Evolutionary conservation across 2,797 vertebrate genomes (phyloP).

Genomic region (Mormyrus proboscirostris): DNA sequence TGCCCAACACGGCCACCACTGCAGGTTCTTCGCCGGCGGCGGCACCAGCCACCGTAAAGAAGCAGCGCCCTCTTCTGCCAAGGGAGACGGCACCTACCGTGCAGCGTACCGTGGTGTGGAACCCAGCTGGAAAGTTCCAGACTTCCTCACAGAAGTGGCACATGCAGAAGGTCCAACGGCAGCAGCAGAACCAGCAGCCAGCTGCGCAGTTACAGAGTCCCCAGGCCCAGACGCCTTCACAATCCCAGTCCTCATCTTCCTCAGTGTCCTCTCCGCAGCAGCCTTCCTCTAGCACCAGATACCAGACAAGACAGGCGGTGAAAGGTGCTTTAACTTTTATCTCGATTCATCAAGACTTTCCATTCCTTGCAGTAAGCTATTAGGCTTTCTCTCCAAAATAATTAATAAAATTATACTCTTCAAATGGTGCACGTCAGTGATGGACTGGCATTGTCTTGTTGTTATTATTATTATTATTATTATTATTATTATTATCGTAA

Average conservation of each 20-base stretch:
- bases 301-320: slow-evolving; percentile 92
- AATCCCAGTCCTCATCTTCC: slow-evolving; percentile 42
- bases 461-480: background rate
- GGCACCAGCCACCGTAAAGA: slow-evolving; percentile 70
- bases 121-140: slow-evolving; percentile 85
- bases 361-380: background rate
- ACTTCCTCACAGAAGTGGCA: slow-evolving; percentile 95
- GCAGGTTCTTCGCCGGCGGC: slow-evolving; percentile 43
- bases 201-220: slow-evolving; percentile 28
- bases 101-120: slow-evolving; percentile 86
- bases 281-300: slow-evolving; percentile 85
- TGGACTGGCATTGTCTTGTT: background rate
- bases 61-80: slow-evolving; percentile 92
- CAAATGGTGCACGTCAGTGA: background rate
- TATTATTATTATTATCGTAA: background rate
- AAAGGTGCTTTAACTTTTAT: slow-evolving; percentile 70
- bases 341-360: background rate
- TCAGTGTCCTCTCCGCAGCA: slow-evolving; percentile 58
- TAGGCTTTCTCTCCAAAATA: background rate
- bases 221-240: slow-evolving; percentile 36
- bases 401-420: background rate
- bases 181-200: slow-evolving; percentile 64
- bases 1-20: slow-evolving; percentile 38
- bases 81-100: slow-evolving; percentile 84
- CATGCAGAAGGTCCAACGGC: slow-evolving; percentile 86